Conservation (phyloP, 2,113 vertebrate genomes). For the Apteryx mantelli region DNA sequence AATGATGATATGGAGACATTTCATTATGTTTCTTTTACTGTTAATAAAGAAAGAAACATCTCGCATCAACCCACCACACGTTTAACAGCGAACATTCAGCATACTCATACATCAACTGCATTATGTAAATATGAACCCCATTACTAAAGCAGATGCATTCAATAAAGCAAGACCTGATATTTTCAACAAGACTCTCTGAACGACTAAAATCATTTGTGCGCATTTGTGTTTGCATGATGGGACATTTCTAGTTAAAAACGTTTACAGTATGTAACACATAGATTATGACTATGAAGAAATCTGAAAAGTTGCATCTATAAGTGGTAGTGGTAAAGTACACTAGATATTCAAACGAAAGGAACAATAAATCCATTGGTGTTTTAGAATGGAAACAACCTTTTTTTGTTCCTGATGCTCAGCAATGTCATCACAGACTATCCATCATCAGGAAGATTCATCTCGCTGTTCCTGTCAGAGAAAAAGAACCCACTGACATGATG, state of each 20-base stretch:
- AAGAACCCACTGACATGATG: not conserved
- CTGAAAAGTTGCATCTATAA: not conserved
- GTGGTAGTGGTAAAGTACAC: not conserved
- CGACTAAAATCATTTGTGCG: not conserved
- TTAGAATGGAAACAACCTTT: not conserved
- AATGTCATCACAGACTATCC: not conserved
- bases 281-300: not conserved
- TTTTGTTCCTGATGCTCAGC: not conserved
- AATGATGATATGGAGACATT: slow-evolving; percentile 7
- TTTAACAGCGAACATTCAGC: not conserved
- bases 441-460: slow-evolving; percentile 1
- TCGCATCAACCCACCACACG: not conserved
- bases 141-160: not conserved
- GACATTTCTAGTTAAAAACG: not conserved
- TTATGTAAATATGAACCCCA: not conserved
- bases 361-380: not conserved
- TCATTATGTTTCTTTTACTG: not conserved
- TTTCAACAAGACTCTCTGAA: not conserved
- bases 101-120: not conserved
- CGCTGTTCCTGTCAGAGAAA: not conserved
- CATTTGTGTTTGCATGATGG: not conserved
- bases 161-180: not conserved
- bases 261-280: not conserved
- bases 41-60: not conserved
- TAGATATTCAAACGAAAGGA: not conserved